Evolutionary conservation across 2,113 vertebrate species (phyloP), one percentile per base, ranked within the genome.

Genomic region (Penelope pileata): DNA sequence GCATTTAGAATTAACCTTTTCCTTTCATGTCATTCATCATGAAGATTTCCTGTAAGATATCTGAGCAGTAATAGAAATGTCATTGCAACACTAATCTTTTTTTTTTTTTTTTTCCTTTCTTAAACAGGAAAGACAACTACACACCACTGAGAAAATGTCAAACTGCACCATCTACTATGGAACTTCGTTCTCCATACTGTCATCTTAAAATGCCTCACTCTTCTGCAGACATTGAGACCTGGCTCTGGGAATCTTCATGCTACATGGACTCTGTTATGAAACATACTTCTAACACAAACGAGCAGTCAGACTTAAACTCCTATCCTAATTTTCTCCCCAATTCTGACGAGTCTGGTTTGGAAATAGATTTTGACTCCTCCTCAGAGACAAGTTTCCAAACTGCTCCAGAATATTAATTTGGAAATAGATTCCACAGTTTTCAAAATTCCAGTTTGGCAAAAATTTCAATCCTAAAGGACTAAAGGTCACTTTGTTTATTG

Each of bases 161-260:
- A 26, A 98, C 97, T 22, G 94, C 76, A 13, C 97, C 98, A 1
- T 85, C 97, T 29, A 34, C 93, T 3, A 21, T 94, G 23, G 96
- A 97, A n/a, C 83, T 92, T 15, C 78, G 26, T 29, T 83, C 73
- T 36, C 78, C 97, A 5, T 94, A 87, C 16, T 82, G 45, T 36
- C 81, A 83, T 96, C 68, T 83, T 56, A 86, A 96, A 91, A 32
- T 88, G 94, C 27, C 97, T 60, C 95, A 94, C 19, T 98, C 98
- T 81, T 91, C 97, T 50, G 77, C 95, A 0, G 97, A 98, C 69
- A 97, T 99, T 21, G 97, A 98, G 42, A 86, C 96, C 34, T 98
- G 96, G 97, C 97, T 97, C 83, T 98, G 98, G 98, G 97, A 98
- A 69, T 97, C 97, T 56, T 97, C 96, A 5, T 82, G 60, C 62